phyloP scores from a whole-genome alignment of 2,797 vertebrate genomes.

The Epinephelus awoara region DNA sequence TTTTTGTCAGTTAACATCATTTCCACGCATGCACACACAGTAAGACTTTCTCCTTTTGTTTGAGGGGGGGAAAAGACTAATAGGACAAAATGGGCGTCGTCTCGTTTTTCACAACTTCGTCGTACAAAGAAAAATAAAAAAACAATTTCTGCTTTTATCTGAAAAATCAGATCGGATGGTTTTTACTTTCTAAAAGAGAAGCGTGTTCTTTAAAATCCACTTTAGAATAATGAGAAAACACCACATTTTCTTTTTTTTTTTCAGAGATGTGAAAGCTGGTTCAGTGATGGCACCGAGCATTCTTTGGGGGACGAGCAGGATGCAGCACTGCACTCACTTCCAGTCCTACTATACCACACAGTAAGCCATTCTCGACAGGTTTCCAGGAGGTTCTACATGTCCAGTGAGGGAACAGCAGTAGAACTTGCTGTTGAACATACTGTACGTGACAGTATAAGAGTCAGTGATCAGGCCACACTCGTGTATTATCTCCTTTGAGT shows the following conservation, averaged over 20 bases:
- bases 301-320: constrained; percentile 93
- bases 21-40: constrained; percentile 84
- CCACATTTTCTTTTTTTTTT: constrained; percentile 63
- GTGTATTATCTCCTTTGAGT: constrained; percentile 95
- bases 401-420: constrained; percentile 87
- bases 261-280: constrained; percentile 78
- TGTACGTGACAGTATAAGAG: constrained; percentile 64
- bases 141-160: constrained; percentile 78
- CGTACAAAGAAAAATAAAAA: constrained; percentile 87
- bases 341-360: constrained; percentile 75
- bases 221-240: constrained; percentile 85
- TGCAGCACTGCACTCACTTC: constrained; percentile 84
- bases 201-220: constrained; percentile 69
- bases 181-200: constrained; percentile 75
- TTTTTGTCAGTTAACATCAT: constrained; percentile 72
- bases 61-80: constrained; percentile 50
- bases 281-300: constrained; percentile 88
- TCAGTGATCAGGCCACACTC: constrained; percentile 54
- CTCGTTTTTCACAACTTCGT: constrained; percentile 55
- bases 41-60: constrained; percentile 68
- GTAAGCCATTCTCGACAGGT: constrained; percentile 80
- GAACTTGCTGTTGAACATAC: constrained; percentile 77
- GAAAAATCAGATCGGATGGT: constrained; percentile 57
- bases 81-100: constrained; percentile 49
- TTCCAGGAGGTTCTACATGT: constrained; percentile 78